Evolutionary conservation across 2,113 vertebrate genomes (phyloP), one percentile per base, ranked within the genome.

Genomic region (Prochilodus magdalenae): DNA sequence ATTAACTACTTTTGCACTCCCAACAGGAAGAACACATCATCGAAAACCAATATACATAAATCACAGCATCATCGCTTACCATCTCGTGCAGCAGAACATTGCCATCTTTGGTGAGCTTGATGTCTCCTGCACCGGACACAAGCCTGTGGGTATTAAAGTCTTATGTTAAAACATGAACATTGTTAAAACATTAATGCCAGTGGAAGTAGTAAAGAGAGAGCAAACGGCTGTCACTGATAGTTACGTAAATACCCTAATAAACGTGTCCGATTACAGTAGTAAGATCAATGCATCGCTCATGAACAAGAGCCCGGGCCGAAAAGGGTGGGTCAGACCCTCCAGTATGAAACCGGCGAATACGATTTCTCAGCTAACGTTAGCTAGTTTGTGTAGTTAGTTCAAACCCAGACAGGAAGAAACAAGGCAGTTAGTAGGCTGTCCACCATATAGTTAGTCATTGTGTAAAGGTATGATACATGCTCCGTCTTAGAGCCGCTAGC

Each of bases 61-160:
- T 12, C 20, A 33, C 18, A 20, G 24, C 26, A 63, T 8, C n/a
- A 30, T 26, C 77, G 24, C 95, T 96, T 93, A 99, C 98, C 98
- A 99, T 99, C 84, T 99, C 98, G 51, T 98, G 98, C 85, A 99
- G 92, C 88, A 99, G 91, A 77, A 99, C 97, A 77, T 99, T 99
- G 36, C 98, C 98, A 87, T 99, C 98, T 94, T 99, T 99, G 87
- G 98, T 99, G 71, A 99, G 93, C 71, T 99, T 99, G 80, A 99
- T 99, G 88, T 99, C 98, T 71, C 98, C 98, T 5, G 98, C 91
- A 0, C 98, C 98, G 70, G 98, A 99, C 30, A 99, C 98, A 57
- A 99, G 93, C 98, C 98, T 98, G 89, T 22, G 0, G 60, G 63
- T 15, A 55, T 75, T 87, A 51, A 83, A 84, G 0, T 5, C 16